phyloP scores from a whole-genome alignment of 1,140 invertebrate genomes.

The Drosophila elegans region DNA sequence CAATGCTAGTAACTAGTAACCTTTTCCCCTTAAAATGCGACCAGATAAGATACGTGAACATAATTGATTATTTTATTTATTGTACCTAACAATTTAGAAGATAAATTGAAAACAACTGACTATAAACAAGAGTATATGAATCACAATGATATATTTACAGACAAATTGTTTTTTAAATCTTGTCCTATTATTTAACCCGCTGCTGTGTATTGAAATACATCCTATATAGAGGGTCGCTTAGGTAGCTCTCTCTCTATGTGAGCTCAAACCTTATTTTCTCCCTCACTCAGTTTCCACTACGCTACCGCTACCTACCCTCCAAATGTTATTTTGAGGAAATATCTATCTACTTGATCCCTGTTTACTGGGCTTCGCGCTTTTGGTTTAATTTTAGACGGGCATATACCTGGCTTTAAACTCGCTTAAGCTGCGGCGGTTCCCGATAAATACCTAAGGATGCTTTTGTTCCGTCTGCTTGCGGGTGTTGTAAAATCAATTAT shows the following conservation, averaged over 20 bases:
- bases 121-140: no score
- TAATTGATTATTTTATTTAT: background rate
- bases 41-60: background rate
- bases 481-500: slow-evolving; percentile 69
- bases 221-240: background rate
- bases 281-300: slow-evolving; percentile 1
- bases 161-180: no score
- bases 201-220: background rate
- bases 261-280: slow-evolving; percentile 1
- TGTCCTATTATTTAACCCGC: background rate
- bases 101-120: no score
- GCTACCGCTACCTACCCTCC: slow-evolving; percentile 38
- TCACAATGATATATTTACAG: no score
- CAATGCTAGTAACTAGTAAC: no score
- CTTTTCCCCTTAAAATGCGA: background rate
- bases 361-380: slow-evolving; percentile 41
- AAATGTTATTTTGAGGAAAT: slow-evolving; percentile 48
- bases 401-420: slow-evolving; percentile 44
- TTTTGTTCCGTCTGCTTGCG: slow-evolving; percentile 3
- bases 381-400: slow-evolving; percentile 48
- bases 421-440: slow-evolving; percentile 29
- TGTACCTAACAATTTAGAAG: no score
- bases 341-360: slow-evolving; percentile 64
- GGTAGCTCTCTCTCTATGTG: slow-evolving; percentile 16
- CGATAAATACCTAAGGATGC: slow-evolving; percentile 33